A percentile compares a stretch with the other conserved stretches of the same genome.
Evolutionary conservation across 2,797 vertebrate genomes (phyloP).

Genomic region (Antennarius maculatus): DNA sequence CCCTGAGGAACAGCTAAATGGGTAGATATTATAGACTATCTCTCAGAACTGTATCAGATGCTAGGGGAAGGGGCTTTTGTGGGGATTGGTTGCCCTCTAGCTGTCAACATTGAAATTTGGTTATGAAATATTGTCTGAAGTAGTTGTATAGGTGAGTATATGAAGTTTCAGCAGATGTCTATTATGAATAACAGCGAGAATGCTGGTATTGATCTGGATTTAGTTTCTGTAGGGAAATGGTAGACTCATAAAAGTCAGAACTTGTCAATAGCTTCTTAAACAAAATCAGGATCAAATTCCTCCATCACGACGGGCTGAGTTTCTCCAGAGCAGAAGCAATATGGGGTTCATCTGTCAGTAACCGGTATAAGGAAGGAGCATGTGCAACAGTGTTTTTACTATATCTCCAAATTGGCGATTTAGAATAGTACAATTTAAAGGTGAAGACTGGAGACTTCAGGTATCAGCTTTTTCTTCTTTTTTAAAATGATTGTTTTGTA

Average conservation of each 20-base stretch:
- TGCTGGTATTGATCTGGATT: slow-evolving; percentile 5
- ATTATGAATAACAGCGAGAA: not conserved
- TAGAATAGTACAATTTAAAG: slow-evolving; percentile 21
- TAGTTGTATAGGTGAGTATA: slow-evolving; percentile 28
- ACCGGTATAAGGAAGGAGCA: not conserved
- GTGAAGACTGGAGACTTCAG: slow-evolving; percentile 28
- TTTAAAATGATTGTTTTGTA: slow-evolving; percentile 12
- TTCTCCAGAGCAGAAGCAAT: not conserved
- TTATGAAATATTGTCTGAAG: slow-evolving; percentile 57
- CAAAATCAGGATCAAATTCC: not conserved
- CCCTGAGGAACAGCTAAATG: slow-evolving; percentile 60
- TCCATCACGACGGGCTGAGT: not conserved
- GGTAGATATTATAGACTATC: slow-evolving; percentile 65
- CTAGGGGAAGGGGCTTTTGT: slow-evolving; percentile 58
- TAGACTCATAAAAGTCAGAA: slow-evolving; percentile 29
- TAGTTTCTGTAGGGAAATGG: slow-evolving; percentile 3
- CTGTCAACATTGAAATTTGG: slow-evolving; percentile 74
- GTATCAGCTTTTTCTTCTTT: slow-evolving; percentile 13
- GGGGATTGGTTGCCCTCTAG: slow-evolving; percentile 87
- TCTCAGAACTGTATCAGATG: slow-evolving; percentile 52
- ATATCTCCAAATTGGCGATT: slow-evolving; percentile 30
- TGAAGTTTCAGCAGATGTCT: slow-evolving; percentile 4
- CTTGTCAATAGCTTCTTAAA: slow-evolving; percentile 13
- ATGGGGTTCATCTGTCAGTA: not conserved
- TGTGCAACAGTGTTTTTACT: not conserved